Conservation (phyloP, 2,797 vertebrate genomes). For the Myotis vivesi region DNA sequence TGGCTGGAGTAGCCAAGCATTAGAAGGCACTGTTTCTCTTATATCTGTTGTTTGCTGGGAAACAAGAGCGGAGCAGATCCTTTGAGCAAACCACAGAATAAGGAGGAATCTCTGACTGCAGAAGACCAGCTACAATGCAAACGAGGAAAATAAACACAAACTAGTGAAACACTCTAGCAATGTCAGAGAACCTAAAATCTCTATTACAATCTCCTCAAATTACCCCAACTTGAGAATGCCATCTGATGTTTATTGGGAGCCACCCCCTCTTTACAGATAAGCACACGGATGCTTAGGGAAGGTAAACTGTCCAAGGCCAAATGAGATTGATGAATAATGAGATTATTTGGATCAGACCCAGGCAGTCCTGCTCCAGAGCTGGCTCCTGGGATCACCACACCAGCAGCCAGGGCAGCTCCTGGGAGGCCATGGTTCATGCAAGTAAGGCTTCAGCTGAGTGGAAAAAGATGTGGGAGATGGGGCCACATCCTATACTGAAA, state of each 20-base stretch:
- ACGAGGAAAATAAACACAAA: not conserved
- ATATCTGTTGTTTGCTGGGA: not conserved
- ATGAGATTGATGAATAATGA: constrained; percentile 1
- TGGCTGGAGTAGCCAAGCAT: not conserved
- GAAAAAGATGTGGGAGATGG: not conserved
- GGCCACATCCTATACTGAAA: not conserved
- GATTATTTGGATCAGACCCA: not conserved
- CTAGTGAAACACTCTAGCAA: not conserved
- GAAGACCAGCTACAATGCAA: not conserved
- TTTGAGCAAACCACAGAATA: not conserved
- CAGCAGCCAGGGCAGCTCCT: not conserved
- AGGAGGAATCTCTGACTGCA: not conserved
- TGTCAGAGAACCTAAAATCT: not conserved
- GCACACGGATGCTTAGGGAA: not conserved
- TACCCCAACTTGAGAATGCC: not conserved
- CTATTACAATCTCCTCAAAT: not conserved
- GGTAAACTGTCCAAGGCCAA: constrained; percentile 36
- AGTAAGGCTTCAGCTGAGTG: not conserved
- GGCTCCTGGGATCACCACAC: not conserved
- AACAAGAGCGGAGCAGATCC: not conserved
- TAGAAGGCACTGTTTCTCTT: not conserved
- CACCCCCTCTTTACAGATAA: not conserved
- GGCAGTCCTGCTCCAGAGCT: not conserved
- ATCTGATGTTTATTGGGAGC: constrained; percentile 38
- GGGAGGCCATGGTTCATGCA: not conserved